These are phyloP conservation scores for Macaca nemestrina DNA, from an alignment of 2,113 vertebrate species.

Conservation along the genomic window DNA sequence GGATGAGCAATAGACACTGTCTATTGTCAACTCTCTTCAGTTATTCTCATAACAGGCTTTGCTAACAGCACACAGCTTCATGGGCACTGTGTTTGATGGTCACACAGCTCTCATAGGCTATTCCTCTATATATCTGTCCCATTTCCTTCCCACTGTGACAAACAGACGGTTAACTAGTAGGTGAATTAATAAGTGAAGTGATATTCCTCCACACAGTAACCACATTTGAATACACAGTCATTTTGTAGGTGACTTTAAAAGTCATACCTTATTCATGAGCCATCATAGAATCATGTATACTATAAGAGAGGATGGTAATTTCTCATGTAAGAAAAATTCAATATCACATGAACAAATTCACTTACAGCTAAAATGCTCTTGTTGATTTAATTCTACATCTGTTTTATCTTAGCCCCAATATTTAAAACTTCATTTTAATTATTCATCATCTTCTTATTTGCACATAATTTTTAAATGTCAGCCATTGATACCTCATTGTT, in stretches of 20 bases:
- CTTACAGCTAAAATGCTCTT: not conserved
- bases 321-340: not conserved
- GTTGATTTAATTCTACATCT: constrained; percentile 5
- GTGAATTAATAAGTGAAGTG: not conserved
- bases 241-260: not conserved
- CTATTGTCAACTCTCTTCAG: not conserved
- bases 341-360: not conserved
- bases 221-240: not conserved
- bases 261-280: not conserved
- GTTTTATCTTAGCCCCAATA: constrained; percentile 32
- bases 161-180: not conserved
- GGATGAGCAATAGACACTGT: not conserved
- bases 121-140: not conserved
- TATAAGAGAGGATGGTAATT: not conserved
- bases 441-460: not conserved
- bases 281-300: not conserved
- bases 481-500: not conserved
- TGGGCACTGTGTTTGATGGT: not conserved
- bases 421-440: constrained; percentile 16
- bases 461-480: not conserved
- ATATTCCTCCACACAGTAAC: not conserved
- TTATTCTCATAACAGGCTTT: not conserved
- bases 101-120: no score
- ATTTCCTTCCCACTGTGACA: not conserved
- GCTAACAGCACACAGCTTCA: not conserved